Evolutionary conservation across 2,888 invertebrate species (phyloP).

Genomic region (Drosophila koepferae): DNA sequence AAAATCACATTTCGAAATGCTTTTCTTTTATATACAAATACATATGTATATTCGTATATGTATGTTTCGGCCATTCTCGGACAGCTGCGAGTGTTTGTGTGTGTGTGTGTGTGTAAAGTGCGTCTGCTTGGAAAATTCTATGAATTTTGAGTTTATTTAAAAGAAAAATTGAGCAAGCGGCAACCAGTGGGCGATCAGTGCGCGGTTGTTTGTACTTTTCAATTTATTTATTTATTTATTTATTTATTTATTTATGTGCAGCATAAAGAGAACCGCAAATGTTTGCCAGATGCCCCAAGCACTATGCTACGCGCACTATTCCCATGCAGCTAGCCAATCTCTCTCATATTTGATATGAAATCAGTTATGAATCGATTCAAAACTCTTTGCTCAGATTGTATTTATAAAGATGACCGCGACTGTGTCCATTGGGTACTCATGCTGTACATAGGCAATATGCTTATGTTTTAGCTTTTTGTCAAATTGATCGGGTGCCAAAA

Average conservation of each 20-base stretch:
- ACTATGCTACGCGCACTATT: slow-evolving; percentile 7
- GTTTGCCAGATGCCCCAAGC: slow-evolving; percentile 14
- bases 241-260: slow-evolving; percentile 44
- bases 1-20: slow-evolving; percentile 76
- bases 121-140: slow-evolving; percentile 77
- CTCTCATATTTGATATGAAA: not conserved
- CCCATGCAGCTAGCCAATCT: slow-evolving; percentile 19
- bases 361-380: not conserved
- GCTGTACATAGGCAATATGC: slow-evolving; percentile 47
- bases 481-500: slow-evolving; percentile 70
- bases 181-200: slow-evolving; percentile 55
- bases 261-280: slow-evolving; percentile 19
- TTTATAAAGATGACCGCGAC: slow-evolving; percentile 17
- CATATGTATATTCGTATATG: not conserved
- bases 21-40: slow-evolving; percentile 38
- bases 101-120: slow-evolving; percentile 69
- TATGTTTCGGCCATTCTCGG: slow-evolving; percentile 28
- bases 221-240: slow-evolving; percentile 53
- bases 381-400: not conserved
- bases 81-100: slow-evolving; percentile 7
- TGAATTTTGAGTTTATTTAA: slow-evolving; percentile 81
- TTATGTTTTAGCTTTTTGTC: slow-evolving; percentile 51
- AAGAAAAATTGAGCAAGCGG: slow-evolving; percentile 67
- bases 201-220: slow-evolving; percentile 57
- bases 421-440: slow-evolving; percentile 38